These are phyloP conservation scores for Emys orbicularis DNA, from an alignment of 2,797 vertebrate genomes.

Conservation along the genomic window DNA sequence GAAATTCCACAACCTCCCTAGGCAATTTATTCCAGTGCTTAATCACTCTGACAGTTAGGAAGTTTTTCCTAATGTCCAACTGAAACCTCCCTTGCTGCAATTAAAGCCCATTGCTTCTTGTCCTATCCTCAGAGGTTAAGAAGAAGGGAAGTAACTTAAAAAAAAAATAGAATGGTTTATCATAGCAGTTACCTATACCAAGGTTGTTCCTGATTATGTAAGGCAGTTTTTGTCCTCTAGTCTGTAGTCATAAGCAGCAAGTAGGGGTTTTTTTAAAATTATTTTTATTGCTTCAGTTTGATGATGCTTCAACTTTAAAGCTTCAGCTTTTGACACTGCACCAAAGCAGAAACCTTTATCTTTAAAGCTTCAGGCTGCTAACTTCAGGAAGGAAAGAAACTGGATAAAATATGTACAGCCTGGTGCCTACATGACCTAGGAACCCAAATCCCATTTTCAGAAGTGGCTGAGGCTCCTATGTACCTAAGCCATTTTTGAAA, in stretches of 20 bases:
- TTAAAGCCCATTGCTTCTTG: too few relatives aligned
- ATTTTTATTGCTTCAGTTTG: background rate
- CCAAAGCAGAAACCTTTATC: background rate
- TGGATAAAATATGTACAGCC: background rate
- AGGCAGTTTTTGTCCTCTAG: background rate
- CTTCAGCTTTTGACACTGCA: background rate
- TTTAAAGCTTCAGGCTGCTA: background rate
- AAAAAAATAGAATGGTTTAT: background rate
- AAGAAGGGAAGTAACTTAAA: background rate
- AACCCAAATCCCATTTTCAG: background rate
- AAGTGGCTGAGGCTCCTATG: background rate
- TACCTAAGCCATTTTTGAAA: background rate
- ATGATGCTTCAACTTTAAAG: background rate
- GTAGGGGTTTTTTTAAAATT: background rate
- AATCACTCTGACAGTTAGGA: too few relatives aligned
- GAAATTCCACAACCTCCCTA: too few relatives aligned
- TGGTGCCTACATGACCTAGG: background rate
- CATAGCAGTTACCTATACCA: too few relatives aligned
- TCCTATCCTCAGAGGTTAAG: too few relatives aligned
- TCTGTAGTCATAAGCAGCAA: background rate
- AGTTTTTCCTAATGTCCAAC: too few relatives aligned
- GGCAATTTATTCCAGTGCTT: too few relatives aligned
- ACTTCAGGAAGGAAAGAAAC: background rate
- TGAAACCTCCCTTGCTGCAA: too few relatives aligned
- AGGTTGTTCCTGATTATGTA: background rate